These are phyloP conservation scores for Thamnaconus septentrionalis DNA, from an alignment of 2,113 vertebrate species.

Conservation along the genomic window DNA sequence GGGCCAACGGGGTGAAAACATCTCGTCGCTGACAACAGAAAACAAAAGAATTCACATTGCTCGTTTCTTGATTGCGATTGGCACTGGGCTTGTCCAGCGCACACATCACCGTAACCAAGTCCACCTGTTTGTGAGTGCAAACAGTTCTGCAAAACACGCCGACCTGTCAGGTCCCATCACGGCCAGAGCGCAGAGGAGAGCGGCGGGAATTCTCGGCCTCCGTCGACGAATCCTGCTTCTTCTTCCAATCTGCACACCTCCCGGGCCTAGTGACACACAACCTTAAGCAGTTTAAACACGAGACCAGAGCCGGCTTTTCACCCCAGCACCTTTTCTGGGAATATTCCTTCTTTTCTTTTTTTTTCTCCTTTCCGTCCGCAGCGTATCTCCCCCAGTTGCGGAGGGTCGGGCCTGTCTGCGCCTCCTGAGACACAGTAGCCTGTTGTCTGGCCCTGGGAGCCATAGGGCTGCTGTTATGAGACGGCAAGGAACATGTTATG, in stretches of 20 bases:
- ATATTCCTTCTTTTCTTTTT: slow-evolving; percentile 23
- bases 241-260: neutral
- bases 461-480: slow-evolving; percentile 54
- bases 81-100: slow-evolving; percentile 23
- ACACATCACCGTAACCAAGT: slow-evolving; percentile 49
- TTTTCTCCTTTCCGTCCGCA: slow-evolving; percentile 51
- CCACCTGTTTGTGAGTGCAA: slow-evolving; percentile 57
- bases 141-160: slow-evolving; percentile 40
- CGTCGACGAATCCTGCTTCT: no score
- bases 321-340: neutral
- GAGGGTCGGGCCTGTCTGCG: slow-evolving; percentile 31
- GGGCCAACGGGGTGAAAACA: no score
- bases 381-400: slow-evolving; percentile 22
- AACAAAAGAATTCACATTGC: slow-evolving; percentile 18
- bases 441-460: slow-evolving; percentile 63
- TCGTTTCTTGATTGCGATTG: slow-evolving; percentile 53
- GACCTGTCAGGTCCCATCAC: slow-evolving; percentile 45
- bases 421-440: slow-evolving; percentile 66
- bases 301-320: slow-evolving; percentile 10
- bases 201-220: slow-evolving; percentile 31
- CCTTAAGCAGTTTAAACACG: slow-evolving; percentile 1
- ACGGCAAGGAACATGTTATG: slow-evolving; percentile 66
- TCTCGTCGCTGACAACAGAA: no score
- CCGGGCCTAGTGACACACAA: neutral
- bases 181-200: slow-evolving; percentile 9